These are phyloP conservation scores for Anoplius nigerrimus DNA, from an alignment of 2,888 invertebrate genomes.

Conservation along the genomic window DNA sequence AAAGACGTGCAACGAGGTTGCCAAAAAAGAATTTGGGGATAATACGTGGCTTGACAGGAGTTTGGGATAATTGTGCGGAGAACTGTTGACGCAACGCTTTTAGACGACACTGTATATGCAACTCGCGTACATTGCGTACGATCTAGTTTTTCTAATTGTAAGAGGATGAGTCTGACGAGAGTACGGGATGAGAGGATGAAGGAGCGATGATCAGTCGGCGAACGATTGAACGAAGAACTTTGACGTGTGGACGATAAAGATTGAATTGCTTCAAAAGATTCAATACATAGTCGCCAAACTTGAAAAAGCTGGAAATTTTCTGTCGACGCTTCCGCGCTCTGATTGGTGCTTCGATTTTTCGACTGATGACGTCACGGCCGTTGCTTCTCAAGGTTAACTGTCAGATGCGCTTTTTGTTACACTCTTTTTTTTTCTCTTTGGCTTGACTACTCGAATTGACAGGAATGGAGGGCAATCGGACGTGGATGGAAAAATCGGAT, in stretches of 20 bases:
- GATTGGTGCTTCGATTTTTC: conserved; percentile 59
- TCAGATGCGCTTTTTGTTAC: neutral
- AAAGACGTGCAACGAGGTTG: conserved; percentile 30
- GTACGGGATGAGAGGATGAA: conserved; percentile 7
- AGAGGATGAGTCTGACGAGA: conserved; percentile 1
- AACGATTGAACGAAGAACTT: conserved; percentile 4
- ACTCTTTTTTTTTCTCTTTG: conserved; percentile 30
- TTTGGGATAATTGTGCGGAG: conserved; percentile 4
- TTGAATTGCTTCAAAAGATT: conserved; percentile 33
- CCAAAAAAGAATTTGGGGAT: conserved; percentile 12
- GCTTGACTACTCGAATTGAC: neutral
- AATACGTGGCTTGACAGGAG: conserved; percentile 13
- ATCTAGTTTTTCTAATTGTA: conserved; percentile 18
- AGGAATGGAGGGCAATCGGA: neutral
- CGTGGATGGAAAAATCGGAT: too few relatives aligned
- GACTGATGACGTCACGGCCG: conserved; percentile 9
- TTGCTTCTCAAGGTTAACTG: neutral
- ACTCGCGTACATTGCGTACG: neutral
- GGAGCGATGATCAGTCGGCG: conserved; percentile 5
- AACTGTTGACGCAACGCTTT: conserved; percentile 3
- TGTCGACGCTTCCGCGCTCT: conserved; percentile 55
- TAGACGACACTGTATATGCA: conserved; percentile 11
- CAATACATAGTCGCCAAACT: conserved; percentile 64
- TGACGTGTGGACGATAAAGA: conserved; percentile 31
- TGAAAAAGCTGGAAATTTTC: conserved; percentile 73